Evolutionary conservation across 1,140 invertebrate genomes (phyloP), one percentile per base, ranked within the genome.

Genomic region (Stenopsyche tienmushanensis): DNA sequence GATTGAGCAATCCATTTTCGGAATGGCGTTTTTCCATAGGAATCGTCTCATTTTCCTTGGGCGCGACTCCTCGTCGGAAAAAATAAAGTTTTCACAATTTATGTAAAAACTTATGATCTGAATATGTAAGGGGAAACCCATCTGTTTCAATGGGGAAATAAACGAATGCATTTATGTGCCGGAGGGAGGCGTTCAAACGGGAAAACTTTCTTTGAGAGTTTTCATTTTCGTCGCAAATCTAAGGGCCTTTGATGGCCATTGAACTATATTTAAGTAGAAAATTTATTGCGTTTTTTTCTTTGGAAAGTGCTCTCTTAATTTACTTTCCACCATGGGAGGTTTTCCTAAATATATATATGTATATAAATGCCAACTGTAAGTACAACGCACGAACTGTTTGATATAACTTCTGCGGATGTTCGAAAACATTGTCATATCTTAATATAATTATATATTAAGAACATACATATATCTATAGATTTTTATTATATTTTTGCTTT

Each of bases 151-250:
- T 42, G 29, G 39, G 65, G 54, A 62, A 67, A 67, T 67, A 63
- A 67, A 64, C 66, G 66, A 67, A 67, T 67, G 66, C 66, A 67
- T 64, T 67, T 55, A 47, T 60, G 54, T 13, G 5, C 29, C 29
- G 47, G 13, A 15, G 24, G 55, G 50, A 59, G n/a, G 57, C 24
- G 60, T 67, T 67, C 58, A 55, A 57, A 49, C 26, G 53, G 24
- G 34, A 47, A 47, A 47, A 57, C 9, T 13, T 42, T 26, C 44
- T 39, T 23, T 44, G 34, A 42, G 64, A 60, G 23, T 67, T 67
- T 67, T 64, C 54, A 34, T 67, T 67, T 67, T 64, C 50, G 41
- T 59, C 42, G 26, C 41, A 2, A 24, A 62, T 57, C 62, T 64
- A 67, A 63, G 42, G 24, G 60, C 39, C 42, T 60, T 34, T 23